Evolutionary conservation across 2,888 invertebrate genomes (phyloP), one percentile per base, ranked within the genome.

Genomic region (Epicampocera succincta): DNA sequence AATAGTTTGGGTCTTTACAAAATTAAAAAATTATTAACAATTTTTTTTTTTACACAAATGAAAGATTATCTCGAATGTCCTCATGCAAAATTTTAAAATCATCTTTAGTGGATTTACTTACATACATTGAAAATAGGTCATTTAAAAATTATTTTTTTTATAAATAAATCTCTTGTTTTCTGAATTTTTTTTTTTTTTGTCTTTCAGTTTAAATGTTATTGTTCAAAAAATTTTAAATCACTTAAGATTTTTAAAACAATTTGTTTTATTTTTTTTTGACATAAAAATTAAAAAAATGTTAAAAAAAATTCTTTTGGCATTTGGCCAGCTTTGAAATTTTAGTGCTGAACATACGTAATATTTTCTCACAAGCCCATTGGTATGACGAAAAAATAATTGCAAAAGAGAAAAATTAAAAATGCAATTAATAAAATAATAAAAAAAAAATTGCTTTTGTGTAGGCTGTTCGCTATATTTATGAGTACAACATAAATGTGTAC

Each of bases 161-260:
- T n/a, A n/a, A 25, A 25, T 9, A 33, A 33, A 5, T 33, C 25
- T 3, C 1, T 42, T n/a, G n/a, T n/a, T n/a, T n/a, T n/a, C n/a
- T n/a, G n/a, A n/a, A n/a, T n/a, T n/a, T n/a, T n/a, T 54, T 56
- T 44, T 52, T 12, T 42, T 21, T 21, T 38, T 58, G 44, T 46
- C 46, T 12, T 19, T 52, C n/a, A n/a, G n/a, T n/a, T n/a, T 52
- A 1, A 33, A 33, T 29, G 12, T 11, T 21, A n/a, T 63, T 52
- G 42, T 19, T 12, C 1, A 50, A 21, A 50, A 48, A 71, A 71
- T 38, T 48, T 71, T 63, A 65, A 65, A 50, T 21, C 65, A 50
- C 65, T 65, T 65, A 38, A 63, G 13, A 63, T n/a, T 46, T 44
- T 8, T 3, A 25, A 29, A 63, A 50, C 19, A 65, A 65, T 38